Percentiles rank a stretch among this genome's conserved stretches.
These are phyloP conservation scores for Taeniopygia guttata DNA, from an alignment of 2,797 vertebrate genomes.

Conservation along the genomic window DNA sequence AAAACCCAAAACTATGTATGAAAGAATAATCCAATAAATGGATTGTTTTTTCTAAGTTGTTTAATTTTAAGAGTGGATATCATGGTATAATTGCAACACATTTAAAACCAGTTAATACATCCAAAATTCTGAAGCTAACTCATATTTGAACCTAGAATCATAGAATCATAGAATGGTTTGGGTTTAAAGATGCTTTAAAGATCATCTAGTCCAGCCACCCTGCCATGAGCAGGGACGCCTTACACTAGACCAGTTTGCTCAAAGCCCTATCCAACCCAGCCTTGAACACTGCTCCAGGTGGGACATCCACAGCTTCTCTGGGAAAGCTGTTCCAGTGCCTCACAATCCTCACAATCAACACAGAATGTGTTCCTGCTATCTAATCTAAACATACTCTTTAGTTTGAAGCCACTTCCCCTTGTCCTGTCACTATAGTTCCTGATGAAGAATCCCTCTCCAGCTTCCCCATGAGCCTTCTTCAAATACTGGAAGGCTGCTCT, in stretches of 20 bases:
- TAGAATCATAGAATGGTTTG: background rate
- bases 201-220: background rate
- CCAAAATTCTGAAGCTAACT: background rate
- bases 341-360: background rate
- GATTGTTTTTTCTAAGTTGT: background rate
- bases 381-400: background rate
- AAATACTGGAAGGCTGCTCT: background rate
- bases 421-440: background rate
- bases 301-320: background rate
- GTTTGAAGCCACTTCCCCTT: background rate
- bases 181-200: background rate
- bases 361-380: background rate
- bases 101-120: background rate
- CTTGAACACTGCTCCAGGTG: background rate
- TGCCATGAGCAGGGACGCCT: background rate
- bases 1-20: background rate
- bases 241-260: background rate
- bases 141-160: background rate
- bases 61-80: background rate
- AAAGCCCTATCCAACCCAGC: background rate
- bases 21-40: background rate
- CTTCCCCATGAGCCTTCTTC: background rate
- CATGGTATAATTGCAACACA: background rate
- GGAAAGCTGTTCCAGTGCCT: background rate
- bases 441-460: background rate